Base-by-base conservation (phyloP, 1,140 invertebrate species). In the Micrasema longulum region DNA sequence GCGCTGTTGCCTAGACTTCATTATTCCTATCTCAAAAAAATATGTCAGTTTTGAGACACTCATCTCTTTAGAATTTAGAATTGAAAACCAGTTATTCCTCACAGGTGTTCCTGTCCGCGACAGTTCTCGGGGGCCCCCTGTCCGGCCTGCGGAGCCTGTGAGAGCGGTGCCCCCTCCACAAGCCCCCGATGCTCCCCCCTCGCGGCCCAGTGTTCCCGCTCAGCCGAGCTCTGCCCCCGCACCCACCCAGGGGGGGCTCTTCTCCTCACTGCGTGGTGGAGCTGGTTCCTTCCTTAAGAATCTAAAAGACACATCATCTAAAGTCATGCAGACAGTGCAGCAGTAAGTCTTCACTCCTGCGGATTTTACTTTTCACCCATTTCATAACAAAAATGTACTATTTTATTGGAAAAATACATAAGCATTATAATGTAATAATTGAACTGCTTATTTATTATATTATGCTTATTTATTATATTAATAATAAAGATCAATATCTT, bases 261-360 rank as follows among this genome's bases (percentile, higher is more conserved):
- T 96, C 77, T 95, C 93, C 10, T 93, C 93, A 0, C 85, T 96
- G 2, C 91, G 89, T 77, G 94, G 93, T 23, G 93, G 93, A 48
- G 93, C 94, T 35, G 94, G 93, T 14, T 95, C 90, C 77, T 91
- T 96, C 75, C 85, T 98, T 45, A 97, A 97, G 76, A 98, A 98
- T 80, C 86, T 99, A 12, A 97, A 97, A 81, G 97, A 99, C 79
- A 97, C 96, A 1, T 97, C 96, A 6, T 93, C 91, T 14, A 97
- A 97, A 89, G 95, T 99, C 12, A 97, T 98, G 90, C 95, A 97
- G 79, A 94, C 95, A 26, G 95, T 98, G 52, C 95, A 97, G 80
- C 94, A 96, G 92, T 94, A 83, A 90, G 91, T 91, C 53, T 72
- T 38, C 20, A 22, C 10, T 43, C n/a, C n/a, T n/a, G n/a, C n/a